These are phyloP conservation scores for Baccha elongata DNA, from an alignment of 2,888 invertebrate species.

Conservation along the genomic window DNA sequence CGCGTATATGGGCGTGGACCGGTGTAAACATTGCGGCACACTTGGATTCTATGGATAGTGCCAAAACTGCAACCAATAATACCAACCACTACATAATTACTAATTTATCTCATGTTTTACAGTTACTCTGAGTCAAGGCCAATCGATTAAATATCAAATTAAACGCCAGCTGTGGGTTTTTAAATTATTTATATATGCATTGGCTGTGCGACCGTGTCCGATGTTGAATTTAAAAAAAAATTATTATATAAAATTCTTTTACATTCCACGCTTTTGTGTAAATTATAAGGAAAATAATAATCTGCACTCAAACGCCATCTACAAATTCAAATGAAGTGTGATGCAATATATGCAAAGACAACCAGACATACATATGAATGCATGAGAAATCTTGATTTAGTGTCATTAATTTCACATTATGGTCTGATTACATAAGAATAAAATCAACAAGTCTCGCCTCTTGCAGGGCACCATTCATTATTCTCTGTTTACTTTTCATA, in stretches of 20 bases:
- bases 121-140: conserved; percentile 55
- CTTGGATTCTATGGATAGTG: conserved; percentile 26
- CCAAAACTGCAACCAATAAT: conserved; percentile 21
- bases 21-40: conserved; percentile 29
- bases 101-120: conserved; percentile 29
- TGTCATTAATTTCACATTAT: conserved; percentile 69
- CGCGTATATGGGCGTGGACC: conserved; percentile 25
- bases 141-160: conserved; percentile 52
- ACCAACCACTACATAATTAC: not conserved
- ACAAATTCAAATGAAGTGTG: conserved; percentile 32
- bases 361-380: conserved; percentile 29
- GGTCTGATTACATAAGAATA: conserved; percentile 63
- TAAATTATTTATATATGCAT: conserved; percentile 19
- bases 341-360: conserved; percentile 10
- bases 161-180: conserved; percentile 38
- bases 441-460: conserved; percentile 47
- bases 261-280: conserved; percentile 25
- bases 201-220: conserved; percentile 2
- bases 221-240: conserved; percentile 25
- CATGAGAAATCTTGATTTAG: conserved; percentile 47
- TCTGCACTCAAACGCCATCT: conserved; percentile 28
- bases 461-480: not conserved
- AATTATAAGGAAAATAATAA: conserved; percentile 22
- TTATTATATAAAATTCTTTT: conserved; percentile 36
- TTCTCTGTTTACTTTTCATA: conserved; percentile 29